These are phyloP conservation scores for Calonectris borealis DNA, from an alignment of 2,113 vertebrate genomes.

Conservation along the genomic window DNA sequence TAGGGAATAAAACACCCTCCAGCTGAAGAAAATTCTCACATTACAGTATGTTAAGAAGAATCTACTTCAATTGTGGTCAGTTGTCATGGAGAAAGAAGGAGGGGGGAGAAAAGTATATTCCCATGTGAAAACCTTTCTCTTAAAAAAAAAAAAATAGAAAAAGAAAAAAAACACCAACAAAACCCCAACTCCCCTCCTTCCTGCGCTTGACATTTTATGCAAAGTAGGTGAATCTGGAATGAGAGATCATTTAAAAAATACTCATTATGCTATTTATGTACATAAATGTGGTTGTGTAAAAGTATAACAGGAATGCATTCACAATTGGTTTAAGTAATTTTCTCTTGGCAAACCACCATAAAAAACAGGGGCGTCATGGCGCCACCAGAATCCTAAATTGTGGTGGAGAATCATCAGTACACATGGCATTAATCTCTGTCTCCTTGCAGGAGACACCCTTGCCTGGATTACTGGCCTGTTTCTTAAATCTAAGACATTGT, in stretches of 20 bases:
- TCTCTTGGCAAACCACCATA: conserved; percentile 87
- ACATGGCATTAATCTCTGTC: conserved; percentile 96
- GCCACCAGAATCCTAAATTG: conserved; percentile 93
- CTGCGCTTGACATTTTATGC: conserved; percentile 64
- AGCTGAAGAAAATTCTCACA: conserved; percentile 83
- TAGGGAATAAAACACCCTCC: conserved; percentile 78
- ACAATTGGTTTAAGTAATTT: conserved; percentile 90
- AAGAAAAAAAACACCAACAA: background rate
- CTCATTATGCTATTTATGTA: conserved; percentile 81
- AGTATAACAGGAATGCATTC: conserved; percentile 83
- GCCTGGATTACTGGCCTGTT: conserved; percentile 82
- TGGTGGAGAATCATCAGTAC: conserved; percentile 86
- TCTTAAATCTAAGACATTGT: conserved; percentile 79
- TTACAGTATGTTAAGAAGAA: conserved; percentile 78
- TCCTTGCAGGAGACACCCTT: conserved; percentile 83
- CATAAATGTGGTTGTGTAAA: conserved; percentile 77
- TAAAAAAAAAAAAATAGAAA: background rate
- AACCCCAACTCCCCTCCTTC: conserved; percentile 5
- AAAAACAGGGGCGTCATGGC: conserved; percentile 90
- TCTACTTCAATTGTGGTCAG: conserved; percentile 80
- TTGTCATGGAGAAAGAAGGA: conserved; percentile 68
- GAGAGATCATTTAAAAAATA: conserved; percentile 78
- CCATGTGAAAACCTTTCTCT: conserved; percentile 69
- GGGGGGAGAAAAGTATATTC: conserved; percentile 39
- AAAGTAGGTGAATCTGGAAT: conserved; percentile 79